These are phyloP conservation scores for Aspidapion aeneum DNA, from an alignment of 2,888 invertebrate species.

Conservation along the genomic window DNA sequence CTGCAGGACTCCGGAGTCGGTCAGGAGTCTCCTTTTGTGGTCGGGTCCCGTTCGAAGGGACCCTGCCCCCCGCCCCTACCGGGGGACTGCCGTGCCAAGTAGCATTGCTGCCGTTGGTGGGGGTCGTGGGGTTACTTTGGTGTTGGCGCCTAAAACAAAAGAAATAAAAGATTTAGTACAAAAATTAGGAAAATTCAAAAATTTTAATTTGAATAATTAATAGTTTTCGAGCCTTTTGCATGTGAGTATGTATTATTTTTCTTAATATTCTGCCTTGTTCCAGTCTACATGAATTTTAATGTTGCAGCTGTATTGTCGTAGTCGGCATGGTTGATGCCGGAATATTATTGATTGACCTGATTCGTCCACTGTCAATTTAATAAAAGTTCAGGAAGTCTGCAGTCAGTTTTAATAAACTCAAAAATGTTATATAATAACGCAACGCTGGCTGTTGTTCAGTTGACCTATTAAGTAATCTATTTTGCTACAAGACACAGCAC, in stretches of 20 bases:
- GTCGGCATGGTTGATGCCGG: no score
- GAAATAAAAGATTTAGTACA: constrained; percentile 3
- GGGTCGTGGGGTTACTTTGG: constrained; percentile 34
- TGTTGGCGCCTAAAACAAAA: constrained; percentile 62
- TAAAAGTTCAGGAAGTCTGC: background rate
- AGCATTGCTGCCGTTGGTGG: constrained; percentile 36
- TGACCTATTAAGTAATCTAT: no score
- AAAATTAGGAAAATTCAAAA: no score
- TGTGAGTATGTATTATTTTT: no score
- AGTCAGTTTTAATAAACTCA: background rate
- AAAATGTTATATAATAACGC: no score
- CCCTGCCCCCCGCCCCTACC: constrained; percentile 27
- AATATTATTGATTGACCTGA: background rate
- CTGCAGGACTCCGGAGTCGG: constrained; percentile 53
- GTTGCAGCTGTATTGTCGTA: no score
- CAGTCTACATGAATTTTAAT: no score
- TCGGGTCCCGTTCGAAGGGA: constrained; percentile 6
- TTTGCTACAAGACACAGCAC: no score
- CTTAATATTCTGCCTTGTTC: no score
- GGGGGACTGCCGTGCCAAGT: constrained; percentile 43
- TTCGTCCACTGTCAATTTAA: background rate
- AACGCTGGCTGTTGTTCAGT: no score
- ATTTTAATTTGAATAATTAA: no score
- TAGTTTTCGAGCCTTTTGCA: no score
- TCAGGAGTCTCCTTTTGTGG: constrained; percentile 39